A percentile compares a stretch with the other conserved stretches of the same genome.
These are phyloP conservation scores for Mormyrops attenuatus DNA, from an alignment of 2,797 vertebrate genomes.

Conservation along the genomic window DNA sequence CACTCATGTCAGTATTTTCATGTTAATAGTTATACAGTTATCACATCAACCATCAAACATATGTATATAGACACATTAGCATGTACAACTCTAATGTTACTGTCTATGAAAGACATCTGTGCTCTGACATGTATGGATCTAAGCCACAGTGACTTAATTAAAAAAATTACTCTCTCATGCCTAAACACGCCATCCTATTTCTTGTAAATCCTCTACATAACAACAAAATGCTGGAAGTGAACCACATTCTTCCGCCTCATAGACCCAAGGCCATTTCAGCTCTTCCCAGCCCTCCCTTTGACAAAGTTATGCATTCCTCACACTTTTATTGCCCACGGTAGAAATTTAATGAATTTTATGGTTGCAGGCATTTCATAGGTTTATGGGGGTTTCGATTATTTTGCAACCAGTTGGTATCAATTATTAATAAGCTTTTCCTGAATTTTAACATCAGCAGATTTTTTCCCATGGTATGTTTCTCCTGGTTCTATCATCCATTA, in stretches of 20 bases:
- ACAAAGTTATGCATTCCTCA: not conserved
- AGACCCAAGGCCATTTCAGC: not conserved
- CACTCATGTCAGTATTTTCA: not conserved
- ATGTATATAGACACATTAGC: not conserved
- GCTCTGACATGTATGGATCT: not conserved
- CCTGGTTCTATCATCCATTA: slow-evolving; percentile 15
- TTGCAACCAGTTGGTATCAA: not conserved
- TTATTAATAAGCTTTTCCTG: not conserved
- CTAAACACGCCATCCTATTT: not conserved
- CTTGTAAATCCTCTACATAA: not conserved
- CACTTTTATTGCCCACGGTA: not conserved
- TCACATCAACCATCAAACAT: not conserved
- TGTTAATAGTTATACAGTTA: not conserved
- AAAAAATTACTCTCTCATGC: not conserved
- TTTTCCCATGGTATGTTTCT: not conserved
- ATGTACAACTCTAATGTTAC: not conserved
- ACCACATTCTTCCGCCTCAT: not conserved
- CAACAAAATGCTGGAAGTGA: not conserved
- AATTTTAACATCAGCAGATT: not conserved
- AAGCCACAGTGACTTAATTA: not conserved
- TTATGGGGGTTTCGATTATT: not conserved
- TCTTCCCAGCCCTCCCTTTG: not conserved
- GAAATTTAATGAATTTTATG: not conserved
- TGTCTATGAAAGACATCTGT: not conserved
- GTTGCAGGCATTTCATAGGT: not conserved